Base-by-base conservation (phyloP, 2,113 vertebrate species). In the Lophura nycthemera region DNA sequence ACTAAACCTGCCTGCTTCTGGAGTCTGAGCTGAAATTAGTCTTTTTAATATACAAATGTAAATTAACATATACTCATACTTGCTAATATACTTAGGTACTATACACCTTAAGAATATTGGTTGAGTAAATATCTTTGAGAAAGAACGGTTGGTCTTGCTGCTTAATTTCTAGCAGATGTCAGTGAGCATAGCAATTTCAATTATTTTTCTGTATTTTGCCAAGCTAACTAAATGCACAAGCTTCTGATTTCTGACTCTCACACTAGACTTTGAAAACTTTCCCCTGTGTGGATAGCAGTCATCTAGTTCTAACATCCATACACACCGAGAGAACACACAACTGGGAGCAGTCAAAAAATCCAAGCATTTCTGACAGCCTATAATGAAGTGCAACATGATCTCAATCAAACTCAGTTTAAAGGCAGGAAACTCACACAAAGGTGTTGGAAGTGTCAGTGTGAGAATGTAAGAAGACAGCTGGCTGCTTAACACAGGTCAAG, bases 271-370 rank as follows among this genome's bases (percentile, higher is more conserved):
- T 2, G 3, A 61, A 67, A 61, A 30, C 20, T 27, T 57, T 61
- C 4, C 24, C 5, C 1, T 0, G 1, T 22, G 21, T 52, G 36
- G 32, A 38, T 3, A 27, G 45, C 29, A 66, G 57, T 71, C 6
- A 57, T 47, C 10, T 45, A 14, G 14, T 54, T 85, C 5, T 63
- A 70, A 32, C 20, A 60, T 20, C 7, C 22, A 45, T 54, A 61
- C 19, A 67, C 63, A 16, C 16, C 69, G 18, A 43, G 21, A 32
- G 6, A 71, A 19, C 32, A 65, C 8, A 27, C 7, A 89, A 8
- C 25, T 54, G 36, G 20, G 30, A 64, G 40, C 12, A 57, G 57
- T 40, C 0, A 43, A 83, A 88, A 87, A 36, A 24, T 30, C 6
- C 75, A 43, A 2, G 27, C 1, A 2, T 64, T 74, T 86, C 56